These are phyloP conservation scores for Zaprionus ghesquierei DNA, from an alignment of 1,140 invertebrate genomes.

Conservation along the genomic window DNA sequence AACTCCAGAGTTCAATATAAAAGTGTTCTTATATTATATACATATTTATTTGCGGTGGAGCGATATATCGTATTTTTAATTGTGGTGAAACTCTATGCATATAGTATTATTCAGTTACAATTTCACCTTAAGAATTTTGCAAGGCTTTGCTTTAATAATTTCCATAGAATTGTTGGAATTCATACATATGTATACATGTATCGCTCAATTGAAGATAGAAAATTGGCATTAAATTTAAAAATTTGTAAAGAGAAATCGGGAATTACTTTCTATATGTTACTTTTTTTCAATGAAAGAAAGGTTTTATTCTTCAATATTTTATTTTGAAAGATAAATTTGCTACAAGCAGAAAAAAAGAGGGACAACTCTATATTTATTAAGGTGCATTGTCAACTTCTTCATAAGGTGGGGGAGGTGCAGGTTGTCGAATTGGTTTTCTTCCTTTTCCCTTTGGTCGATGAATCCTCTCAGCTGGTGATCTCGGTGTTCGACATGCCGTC, in stretches of 20 bases:
- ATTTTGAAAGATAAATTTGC: too few species aligned
- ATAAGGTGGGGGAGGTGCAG: constrained; percentile 10
- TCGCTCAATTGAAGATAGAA: too few species aligned
- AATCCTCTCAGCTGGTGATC: background rate
- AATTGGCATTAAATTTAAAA: too few species aligned
- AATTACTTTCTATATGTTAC: too few species aligned
- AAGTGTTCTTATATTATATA: background rate
- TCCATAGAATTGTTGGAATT: too few species aligned
- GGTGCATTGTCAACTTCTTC: background rate
- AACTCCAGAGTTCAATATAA: background rate
- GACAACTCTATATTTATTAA: background rate
- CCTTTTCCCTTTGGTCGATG: background rate
- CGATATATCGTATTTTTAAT: background rate
- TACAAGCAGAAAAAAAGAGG: too few species aligned
- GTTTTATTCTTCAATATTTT: too few species aligned
- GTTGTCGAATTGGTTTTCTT: background rate
- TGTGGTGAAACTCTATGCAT: background rate
- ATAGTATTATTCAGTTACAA: background rate
- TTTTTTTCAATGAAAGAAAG: too few species aligned
- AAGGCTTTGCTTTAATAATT: background rate
- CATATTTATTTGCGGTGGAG: background rate
- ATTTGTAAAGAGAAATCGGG: too few species aligned
- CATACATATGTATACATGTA: too few species aligned
- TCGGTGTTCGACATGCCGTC: background rate
- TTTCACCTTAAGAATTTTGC: background rate